phyloP scores from a whole-genome alignment of 1,140 invertebrate genomes.

The Elymnias hypermnestra region DNA sequence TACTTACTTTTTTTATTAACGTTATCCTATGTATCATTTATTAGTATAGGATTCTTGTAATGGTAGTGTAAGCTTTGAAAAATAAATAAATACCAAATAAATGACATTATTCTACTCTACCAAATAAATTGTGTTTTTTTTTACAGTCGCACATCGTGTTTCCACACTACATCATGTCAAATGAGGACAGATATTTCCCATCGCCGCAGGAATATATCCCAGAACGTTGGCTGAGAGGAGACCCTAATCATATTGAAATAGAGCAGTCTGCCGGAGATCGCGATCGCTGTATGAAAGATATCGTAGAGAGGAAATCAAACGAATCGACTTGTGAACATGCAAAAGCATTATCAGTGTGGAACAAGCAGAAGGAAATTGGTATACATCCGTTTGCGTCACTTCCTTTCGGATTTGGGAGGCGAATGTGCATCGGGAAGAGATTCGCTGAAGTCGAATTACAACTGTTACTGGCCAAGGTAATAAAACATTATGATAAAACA shows the following conservation, averaged over 20 bases:
- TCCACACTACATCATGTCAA: constrained; percentile 88
- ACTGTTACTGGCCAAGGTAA: constrained; percentile 79
- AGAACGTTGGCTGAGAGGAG: constrained; percentile 83
- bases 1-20: too few species aligned
- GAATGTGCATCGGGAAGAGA: constrained; percentile 88
- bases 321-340: constrained; percentile 20
- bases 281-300: background rate
- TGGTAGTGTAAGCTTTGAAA: too few species aligned
- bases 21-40: too few species aligned
- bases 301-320: constrained; percentile 3
- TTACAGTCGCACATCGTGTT: constrained; percentile 88
- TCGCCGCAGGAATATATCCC: constrained; percentile 82
- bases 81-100: too few species aligned
- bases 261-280: background rate
- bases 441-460: constrained; percentile 89
- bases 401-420: constrained; percentile 88
- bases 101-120: too few species aligned
- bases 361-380: constrained; percentile 55
- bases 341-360: constrained; percentile 30
- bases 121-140: too few species aligned
- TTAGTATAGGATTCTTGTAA: too few species aligned
- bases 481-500: background rate
- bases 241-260: constrained; percentile 6
- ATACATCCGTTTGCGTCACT: constrained; percentile 86
- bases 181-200: constrained; percentile 81